These are phyloP conservation scores for Diplodus sargus DNA, from an alignment of 2,797 vertebrate genomes.

Conservation along the genomic window DNA sequence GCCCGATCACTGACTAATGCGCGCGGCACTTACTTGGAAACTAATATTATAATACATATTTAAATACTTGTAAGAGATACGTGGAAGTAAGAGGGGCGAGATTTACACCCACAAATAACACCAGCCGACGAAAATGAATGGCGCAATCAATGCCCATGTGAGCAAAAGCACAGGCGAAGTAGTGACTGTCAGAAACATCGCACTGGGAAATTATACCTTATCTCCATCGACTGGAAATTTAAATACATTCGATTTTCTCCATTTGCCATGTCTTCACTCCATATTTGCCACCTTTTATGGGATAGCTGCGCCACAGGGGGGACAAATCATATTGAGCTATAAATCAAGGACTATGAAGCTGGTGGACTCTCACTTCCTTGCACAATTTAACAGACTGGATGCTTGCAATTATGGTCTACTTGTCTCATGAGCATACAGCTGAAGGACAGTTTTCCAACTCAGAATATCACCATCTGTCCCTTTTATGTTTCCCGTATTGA, in stretches of 20 bases:
- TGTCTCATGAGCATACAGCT: slow-evolving; percentile 22
- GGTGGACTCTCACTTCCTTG: background rate
- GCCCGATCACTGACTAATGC: background rate
- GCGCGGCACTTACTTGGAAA: background rate
- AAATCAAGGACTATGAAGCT: background rate
- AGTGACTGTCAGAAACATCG: background rate
- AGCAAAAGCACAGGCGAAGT: background rate
- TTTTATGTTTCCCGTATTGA: background rate
- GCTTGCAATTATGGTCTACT: slow-evolving; percentile 18
- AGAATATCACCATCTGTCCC: slow-evolving; percentile 26
- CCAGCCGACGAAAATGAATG: background rate
- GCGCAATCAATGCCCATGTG: background rate
- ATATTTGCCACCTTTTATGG: background rate
- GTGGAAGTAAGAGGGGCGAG: background rate
- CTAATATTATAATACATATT: no score
- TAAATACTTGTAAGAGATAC: background rate
- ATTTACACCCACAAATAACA: background rate
- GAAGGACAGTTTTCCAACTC: slow-evolving; percentile 23
- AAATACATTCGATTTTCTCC: background rate
- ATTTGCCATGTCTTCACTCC: background rate
- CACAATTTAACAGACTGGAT: background rate
- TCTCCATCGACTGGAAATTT: background rate
- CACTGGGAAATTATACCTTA: background rate
- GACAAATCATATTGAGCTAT: background rate
- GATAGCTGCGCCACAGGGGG: background rate